Base-by-base conservation (phyloP, 2,888 invertebrate species). In the Maniola hyperantus region DNA sequence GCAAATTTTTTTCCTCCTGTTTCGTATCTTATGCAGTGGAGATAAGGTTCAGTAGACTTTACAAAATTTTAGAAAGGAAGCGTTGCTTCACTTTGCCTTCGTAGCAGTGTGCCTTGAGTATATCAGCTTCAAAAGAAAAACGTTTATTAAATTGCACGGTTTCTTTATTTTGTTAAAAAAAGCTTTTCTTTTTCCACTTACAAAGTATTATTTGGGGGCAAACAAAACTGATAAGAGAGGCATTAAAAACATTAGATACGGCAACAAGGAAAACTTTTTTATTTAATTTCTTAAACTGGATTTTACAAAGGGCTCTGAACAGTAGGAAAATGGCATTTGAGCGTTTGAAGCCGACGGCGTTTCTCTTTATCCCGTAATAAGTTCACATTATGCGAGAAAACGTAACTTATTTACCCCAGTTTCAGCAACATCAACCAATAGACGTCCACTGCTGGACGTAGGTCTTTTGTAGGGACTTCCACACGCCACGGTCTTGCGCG, bases 281-380 rank as follows among this genome's bases (percentile, higher is more conserved):
- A 33, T 33, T 53, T 33, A 53, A 53, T 53, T 53, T 55, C 55
- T 39, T 11, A 55, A 54, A 36, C 34, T 53, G n/a, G 33, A 53
- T 53, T 53, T n/a, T n/a, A 55, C 55, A 55, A 39, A 55, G 34
- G 55, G 11, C 55, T 10, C 36, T 39, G 10, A 36, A 36, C 36
- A 36, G 55, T 36, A 18, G 11, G 36, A 15, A 39, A 55, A 36
- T 55, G 18, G 15, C 15, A 55, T 15, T 55, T 18, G 55, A 7
- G 36, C 18, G 15, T 55, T 55, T 26, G 6, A 33, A 53, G 33
- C 51, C n/a, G 10, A 33, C 51, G 51, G 51, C 33, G 33, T 33
- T 36, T 55, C 55, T 36, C 8, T 53, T 33, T 34, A 36, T 54
- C 34, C 33, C 36, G 36, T 36, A 54, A 54, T 55, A 36, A 55